Evolutionary conservation across 2,888 invertebrate genomes (phyloP), one percentile per base, ranked within the genome.

Genomic region (Lasioglossum calceatum): DNA sequence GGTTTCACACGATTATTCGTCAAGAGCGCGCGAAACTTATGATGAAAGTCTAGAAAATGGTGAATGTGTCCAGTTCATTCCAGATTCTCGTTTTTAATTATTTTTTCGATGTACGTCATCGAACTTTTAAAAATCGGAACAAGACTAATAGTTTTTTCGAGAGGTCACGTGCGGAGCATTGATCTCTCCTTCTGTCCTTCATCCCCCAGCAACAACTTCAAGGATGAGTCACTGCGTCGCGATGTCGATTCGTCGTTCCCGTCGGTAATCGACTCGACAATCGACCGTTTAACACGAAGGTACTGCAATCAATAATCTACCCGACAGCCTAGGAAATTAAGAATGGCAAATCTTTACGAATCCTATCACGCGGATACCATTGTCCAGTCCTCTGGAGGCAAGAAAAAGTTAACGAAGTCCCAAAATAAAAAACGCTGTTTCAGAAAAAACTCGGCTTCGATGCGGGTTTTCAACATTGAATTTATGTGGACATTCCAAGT

Each of bases 151-250:
- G 73, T 50, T 85, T 73, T 36, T 73, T 74, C 67, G 79, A 16
- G 54, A 47, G 76, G 83, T 83, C 88, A 81, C 74, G 82, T 81
- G 85, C 79, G 64, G 76, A 73, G 27, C 61, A 27, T 61, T n/a
- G 72, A 85, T 82, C 77, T 71, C 58, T 81, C 44, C 72, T 82
- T 58, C 77, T 73, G 64, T 42, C 77, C 82, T 81, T 77, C 81
- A 82, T 75, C 86, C 84, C 72, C 54, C 58, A 8, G n/a, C 71
- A n/a, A 77, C 2, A 64, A 47, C 36, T 74, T 79, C 79, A 27
- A 47, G 77, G 87, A 88, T 84, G 87, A 88, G 79, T 88, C 88
- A 87, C 75, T 50, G 82, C 79, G 71, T 86, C 75, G 79, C 79
- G 88, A 82, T 84, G 80, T 76, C 83, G 80, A 77, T 67, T 87